A percentile compares a stretch with the other conserved stretches of the same genome.
phyloP scores from a whole-genome alignment of 2,888 invertebrate species.

The Pachymerium ferrugineum region DNA sequence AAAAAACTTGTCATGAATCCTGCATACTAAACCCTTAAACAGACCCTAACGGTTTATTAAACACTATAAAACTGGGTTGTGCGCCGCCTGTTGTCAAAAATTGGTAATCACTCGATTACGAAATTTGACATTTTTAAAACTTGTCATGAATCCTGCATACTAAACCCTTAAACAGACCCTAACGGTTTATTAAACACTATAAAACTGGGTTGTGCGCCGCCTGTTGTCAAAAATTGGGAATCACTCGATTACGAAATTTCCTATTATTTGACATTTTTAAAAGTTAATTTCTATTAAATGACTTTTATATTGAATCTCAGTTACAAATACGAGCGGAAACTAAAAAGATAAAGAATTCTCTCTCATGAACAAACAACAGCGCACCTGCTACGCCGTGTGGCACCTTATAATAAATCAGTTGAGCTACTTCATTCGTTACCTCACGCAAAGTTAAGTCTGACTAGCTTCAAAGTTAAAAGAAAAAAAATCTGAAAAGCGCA shows the following conservation, averaged over 20 bases:
- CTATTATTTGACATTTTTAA: no score
- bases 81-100: no score
- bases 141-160: background rate
- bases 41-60: background rate
- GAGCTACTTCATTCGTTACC: background rate
- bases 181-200: background rate
- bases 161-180: no score
- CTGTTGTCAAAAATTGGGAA: no score
- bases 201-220: no score
- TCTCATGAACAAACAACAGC: background rate
- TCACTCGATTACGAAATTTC: no score
- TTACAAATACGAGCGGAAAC: no score
- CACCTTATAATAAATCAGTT: conserved; percentile 3
- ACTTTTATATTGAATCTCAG: no score
- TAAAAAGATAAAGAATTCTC: background rate
- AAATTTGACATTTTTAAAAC: no score
- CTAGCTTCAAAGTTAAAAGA: background rate
- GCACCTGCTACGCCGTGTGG: background rate
- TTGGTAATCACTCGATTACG: no score
- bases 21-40: no score
- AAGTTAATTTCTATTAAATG: no score
- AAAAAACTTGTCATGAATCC: background rate
- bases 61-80: background rate
- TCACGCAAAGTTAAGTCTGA: background rate
- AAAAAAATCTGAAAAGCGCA: background rate